These are phyloP conservation scores for Eonycteris spelaea DNA, from an alignment of 2,113 vertebrate species.

Conservation along the genomic window DNA sequence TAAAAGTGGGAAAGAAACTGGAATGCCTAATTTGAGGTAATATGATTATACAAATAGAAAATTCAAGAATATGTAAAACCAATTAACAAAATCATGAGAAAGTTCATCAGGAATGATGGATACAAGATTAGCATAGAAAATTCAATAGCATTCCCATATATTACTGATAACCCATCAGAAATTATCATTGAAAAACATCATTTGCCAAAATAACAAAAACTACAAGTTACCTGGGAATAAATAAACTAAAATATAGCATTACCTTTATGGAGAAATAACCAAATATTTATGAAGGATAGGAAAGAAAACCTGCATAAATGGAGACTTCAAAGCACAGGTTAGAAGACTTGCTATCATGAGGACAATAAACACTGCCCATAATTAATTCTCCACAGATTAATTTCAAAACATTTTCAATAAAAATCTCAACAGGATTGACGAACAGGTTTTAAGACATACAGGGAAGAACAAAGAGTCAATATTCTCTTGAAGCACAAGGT, in stretches of 20 bases:
- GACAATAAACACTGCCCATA: background rate
- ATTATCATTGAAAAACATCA: background rate
- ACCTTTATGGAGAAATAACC: background rate
- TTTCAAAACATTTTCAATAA: background rate
- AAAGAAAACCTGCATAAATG: background rate
- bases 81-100: background rate
- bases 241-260: background rate
- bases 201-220: background rate
- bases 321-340: background rate
- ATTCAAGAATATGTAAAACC: background rate
- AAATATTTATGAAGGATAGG: background rate
- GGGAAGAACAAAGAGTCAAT: background rate
- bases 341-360: background rate
- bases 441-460: background rate
- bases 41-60: background rate
- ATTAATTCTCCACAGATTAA: background rate
- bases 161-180: background rate
- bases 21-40: background rate
- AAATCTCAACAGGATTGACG: background rate
- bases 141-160: background rate
- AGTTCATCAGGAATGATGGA: background rate
- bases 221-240: background rate
- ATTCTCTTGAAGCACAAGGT: background rate
- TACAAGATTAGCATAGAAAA: background rate
- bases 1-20: background rate